Evolutionary conservation across 2,797 vertebrate species (phyloP), one percentile per base, ranked within the genome.

Genomic region (Austrolebias charrua): DNA sequence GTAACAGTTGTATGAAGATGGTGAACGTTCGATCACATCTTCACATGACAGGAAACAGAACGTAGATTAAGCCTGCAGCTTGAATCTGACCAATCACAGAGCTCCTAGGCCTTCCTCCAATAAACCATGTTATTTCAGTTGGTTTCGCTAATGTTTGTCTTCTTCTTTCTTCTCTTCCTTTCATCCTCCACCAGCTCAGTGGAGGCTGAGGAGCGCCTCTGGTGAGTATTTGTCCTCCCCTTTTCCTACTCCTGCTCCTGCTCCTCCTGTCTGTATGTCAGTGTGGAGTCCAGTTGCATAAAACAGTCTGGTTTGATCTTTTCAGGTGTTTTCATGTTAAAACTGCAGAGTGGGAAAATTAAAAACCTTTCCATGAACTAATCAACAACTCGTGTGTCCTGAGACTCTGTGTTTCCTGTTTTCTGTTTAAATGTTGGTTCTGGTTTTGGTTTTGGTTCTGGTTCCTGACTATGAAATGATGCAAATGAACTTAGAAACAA

Each of bases 141-240:
- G 5, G 1, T 47, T 55, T 10, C 43, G 40, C 45, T 31, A 48
- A 48, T 48, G 2, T 10, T 47, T 33, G 24, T 42, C 6, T 35
- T 38, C 35, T 19, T 5, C 9, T 15, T 48, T 14, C 29, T 0
- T 7, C 55, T 73, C 12, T 40, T 78, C 84, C 46, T 8, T 55
- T 19, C 28, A 68, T 71, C 55, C 74, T 75, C 69, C 60, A 69
- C 42, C 81, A 85, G 85, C 69, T 71, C 50, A 55, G 75, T 60
- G 71, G 85, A 85, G 73, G 57, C 40, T 15, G 73, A 79, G 18
- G 10, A 18, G 9, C 5, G 63, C 42, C 57, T 64, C 33, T 81
- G 81, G 85, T 87, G 57, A 87, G 85, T 87, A 71, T 14, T 18
- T 9, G 1, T 57, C 43, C 5, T 53, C 60, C 18, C 62, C 6